phyloP scores from a whole-genome alignment of 37 sponge, comb jelly and placozoan species.

The Aplysina aerophoba region DNA sequence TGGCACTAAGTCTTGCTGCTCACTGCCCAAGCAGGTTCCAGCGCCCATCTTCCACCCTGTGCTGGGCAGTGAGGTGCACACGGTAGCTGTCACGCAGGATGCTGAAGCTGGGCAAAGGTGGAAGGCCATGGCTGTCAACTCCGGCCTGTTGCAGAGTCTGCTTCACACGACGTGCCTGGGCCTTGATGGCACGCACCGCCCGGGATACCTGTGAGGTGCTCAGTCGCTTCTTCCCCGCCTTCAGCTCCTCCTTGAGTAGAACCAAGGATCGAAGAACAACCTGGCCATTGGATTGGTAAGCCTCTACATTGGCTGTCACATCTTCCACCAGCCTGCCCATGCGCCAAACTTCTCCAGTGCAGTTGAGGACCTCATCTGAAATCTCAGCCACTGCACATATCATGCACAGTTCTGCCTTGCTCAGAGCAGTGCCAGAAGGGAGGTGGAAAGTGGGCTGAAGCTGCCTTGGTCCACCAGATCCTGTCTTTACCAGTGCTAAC shows the following conservation, averaged over 20 bases:
- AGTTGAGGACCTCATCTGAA: conserved; percentile 66
- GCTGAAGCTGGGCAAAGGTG: conserved; percentile 31
- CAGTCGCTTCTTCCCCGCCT: conserved; percentile 37
- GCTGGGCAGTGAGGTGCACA: conserved; percentile 54
- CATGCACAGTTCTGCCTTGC: conserved; percentile 53
- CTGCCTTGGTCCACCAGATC: conserved; percentile 15
- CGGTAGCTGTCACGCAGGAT: conserved; percentile 29
- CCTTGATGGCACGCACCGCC: conserved; percentile 24
- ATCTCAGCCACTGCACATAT: conserved; percentile 58
- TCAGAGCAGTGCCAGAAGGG: conserved; percentile 64
- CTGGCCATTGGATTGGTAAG: conserved; percentile 42
- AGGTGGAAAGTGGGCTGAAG: conserved; percentile 42
- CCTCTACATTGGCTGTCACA: conserved; percentile 25
- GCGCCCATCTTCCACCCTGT: conserved; percentile 42
- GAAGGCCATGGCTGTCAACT: conserved; percentile 28
- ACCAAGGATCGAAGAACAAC: conserved; percentile 34
- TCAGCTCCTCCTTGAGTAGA: conserved; percentile 47
- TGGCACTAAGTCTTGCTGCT: too few relatives aligned
- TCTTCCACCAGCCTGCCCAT: conserved; percentile 47
- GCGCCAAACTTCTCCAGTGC: conserved; percentile 47
- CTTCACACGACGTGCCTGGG: not conserved
- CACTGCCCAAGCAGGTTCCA: conserved; percentile 55
- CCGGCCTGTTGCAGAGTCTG: conserved; percentile 41
- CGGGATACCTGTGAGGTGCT: conserved; percentile 40
- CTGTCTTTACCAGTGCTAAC: conserved; percentile 30